Conservation (phyloP, 2,888 invertebrate species). For the Pristionchus arcanus region DNA sequence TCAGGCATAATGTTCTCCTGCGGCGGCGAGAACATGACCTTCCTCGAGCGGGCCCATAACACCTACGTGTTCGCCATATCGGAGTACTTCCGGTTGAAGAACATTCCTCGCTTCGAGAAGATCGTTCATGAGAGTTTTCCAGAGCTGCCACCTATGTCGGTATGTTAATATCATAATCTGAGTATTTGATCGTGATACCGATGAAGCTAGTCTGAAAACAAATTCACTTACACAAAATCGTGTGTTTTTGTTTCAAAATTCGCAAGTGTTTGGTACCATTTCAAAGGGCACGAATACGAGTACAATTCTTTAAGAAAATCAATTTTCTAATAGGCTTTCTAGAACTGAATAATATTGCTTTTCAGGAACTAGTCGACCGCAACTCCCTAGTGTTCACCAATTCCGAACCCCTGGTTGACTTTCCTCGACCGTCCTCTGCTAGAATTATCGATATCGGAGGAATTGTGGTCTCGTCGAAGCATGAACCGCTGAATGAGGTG, state of each 20-base stretch:
- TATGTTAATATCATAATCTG: no score
- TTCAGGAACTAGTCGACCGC: slow-evolving; percentile 59
- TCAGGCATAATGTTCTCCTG: neutral
- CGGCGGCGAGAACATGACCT: slow-evolving; percentile 33
- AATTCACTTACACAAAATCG: no score
- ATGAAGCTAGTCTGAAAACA: no score
- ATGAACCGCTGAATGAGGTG: slow-evolving; percentile 1
- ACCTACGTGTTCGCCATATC: neutral
- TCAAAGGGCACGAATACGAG: no score
- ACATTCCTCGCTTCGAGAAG: neutral
- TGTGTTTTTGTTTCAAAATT: no score
- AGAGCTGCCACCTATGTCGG: neutral
- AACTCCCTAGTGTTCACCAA: slow-evolving; percentile 19
- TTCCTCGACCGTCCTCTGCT: neutral
- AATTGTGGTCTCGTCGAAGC: slow-evolving; percentile 20
- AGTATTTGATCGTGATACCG: no score
- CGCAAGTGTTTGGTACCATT: no score
- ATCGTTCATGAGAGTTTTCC: neutral
- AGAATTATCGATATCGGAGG: slow-evolving; percentile 26
- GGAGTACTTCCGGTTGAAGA: neutral
- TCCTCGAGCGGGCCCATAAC: slow-evolving; percentile 14
- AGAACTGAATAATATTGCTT: no score
- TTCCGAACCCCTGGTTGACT: neutral
- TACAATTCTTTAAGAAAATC: no score
- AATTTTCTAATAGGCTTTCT: no score